Conservation (phyloP, 1,140 invertebrate genomes). For the Eufriesea mexicana region DNA sequence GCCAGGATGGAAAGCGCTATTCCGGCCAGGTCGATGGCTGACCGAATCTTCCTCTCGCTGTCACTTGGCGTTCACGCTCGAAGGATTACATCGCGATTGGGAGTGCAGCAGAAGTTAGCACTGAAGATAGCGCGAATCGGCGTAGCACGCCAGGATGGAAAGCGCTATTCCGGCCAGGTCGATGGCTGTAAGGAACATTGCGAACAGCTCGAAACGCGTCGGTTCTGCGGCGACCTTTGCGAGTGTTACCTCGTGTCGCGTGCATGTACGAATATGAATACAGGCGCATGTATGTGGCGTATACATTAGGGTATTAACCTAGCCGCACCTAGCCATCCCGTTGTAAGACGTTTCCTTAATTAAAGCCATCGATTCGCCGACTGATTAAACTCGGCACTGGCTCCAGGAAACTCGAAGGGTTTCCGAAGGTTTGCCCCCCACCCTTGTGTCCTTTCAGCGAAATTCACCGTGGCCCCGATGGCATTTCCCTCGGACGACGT, state of each 20-base stretch:
- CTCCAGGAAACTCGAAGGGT: constrained; percentile 3
- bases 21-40: too few relatives aligned
- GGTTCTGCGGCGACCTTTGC: neutral
- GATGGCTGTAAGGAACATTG: constrained; percentile 13
- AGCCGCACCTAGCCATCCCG: constrained; percentile 35
- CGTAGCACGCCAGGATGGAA: neutral
- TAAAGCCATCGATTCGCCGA: constrained; percentile 66
- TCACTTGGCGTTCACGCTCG: neutral
- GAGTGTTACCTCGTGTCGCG: constrained; percentile 23
- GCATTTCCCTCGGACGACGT: neutral
- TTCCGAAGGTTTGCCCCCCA: neutral
- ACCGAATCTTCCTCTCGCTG: neutral
- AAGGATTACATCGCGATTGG: constrained; percentile 27
- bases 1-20: too few relatives aligned
- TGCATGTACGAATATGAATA: constrained; percentile 38
- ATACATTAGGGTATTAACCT: constrained; percentile 55
- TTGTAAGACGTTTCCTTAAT: constrained; percentile 66
- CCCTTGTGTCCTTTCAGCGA: neutral
- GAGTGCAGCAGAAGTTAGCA: neutral
- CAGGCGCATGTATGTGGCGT: neutral
- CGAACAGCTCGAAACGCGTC: constrained; percentile 9
- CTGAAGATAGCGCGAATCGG: neutral
- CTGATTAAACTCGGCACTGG: constrained; percentile 58
- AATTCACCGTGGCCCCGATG: neutral
- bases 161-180: neutral